These are phyloP conservation scores for Saccopteryx bilineata DNA, from an alignment of 2,113 vertebrate species.

Conservation along the genomic window DNA sequence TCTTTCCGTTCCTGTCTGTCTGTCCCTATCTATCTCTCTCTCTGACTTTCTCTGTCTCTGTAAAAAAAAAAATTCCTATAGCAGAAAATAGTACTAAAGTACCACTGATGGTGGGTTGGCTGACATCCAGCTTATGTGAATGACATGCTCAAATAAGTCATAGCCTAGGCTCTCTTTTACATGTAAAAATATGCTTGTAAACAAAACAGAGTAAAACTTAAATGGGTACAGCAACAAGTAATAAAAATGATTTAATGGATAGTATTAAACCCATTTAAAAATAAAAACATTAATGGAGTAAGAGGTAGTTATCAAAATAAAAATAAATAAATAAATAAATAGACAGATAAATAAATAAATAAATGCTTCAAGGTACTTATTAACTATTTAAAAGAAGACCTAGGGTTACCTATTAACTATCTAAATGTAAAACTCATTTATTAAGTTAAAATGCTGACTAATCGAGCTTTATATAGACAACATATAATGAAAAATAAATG, in stretches of 20 bases:
- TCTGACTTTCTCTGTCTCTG: no score
- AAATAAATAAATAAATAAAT: not conserved
- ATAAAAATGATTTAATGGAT: not conserved
- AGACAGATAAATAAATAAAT: not conserved
- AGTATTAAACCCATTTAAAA: not conserved
- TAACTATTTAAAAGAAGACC: not conserved
- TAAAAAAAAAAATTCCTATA: no score
- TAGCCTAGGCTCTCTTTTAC: not conserved
- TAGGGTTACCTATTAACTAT: not conserved
- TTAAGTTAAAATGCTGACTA: not conserved
- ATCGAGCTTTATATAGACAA: not conserved
- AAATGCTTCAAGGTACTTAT: not conserved
- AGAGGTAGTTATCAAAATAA: not conserved
- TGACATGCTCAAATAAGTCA: no score
- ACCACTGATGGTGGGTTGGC: accelerated
- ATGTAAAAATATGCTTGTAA: not conserved
- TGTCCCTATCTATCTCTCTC: no score
- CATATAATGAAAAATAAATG: not conserved
- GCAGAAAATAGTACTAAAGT: not conserved
- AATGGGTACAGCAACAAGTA: not conserved
- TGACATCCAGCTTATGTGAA: not conserved
- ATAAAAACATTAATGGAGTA: not conserved
- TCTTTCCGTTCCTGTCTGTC: no score
- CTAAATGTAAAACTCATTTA: not conserved
- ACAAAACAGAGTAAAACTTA: not conserved